These are phyloP conservation scores for Arrhopalites spinosus DNA, from an alignment of 2,888 invertebrate genomes.

Conservation along the genomic window DNA sequence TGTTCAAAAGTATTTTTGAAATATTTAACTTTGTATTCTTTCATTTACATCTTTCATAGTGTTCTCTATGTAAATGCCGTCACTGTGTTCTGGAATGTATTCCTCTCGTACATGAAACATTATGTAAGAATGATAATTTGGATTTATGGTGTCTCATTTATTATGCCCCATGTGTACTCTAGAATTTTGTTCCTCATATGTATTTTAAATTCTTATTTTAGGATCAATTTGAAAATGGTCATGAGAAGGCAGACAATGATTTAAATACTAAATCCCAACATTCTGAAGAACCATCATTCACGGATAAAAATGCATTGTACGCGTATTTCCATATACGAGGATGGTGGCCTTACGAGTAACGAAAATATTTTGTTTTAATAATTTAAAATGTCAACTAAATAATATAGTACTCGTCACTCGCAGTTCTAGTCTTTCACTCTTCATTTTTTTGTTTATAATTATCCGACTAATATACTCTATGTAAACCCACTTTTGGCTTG, in stretches of 20 bases:
- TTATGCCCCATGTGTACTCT: too few species aligned
- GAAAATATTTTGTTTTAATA: too few species aligned
- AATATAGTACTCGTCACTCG: neutral
- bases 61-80: constrained; percentile 85
- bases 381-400: neutral
- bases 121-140: constrained; percentile 58
- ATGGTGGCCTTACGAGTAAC: neutral
- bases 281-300: neutral
- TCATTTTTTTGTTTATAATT: too few species aligned
- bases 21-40: too few species aligned
- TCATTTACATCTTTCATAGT: too few species aligned
- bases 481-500: too few species aligned
- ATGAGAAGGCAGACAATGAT: neutral
- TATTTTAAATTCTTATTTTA: neutral
- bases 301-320: neutral
- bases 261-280: neutral
- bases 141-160: too few species aligned
- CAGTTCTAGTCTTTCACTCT: too few species aligned
- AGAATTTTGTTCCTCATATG: neutral
- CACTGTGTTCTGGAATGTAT: constrained; percentile 85
- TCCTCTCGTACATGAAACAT: constrained; percentile 87
- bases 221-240: constrained; percentile 21
- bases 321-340: neutral
- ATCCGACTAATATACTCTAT: too few species aligned
- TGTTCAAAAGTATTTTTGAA: too few species aligned